phyloP scores from a whole-genome alignment of 1,140 invertebrate genomes.

The Archegozetes longisetosus region DNA sequence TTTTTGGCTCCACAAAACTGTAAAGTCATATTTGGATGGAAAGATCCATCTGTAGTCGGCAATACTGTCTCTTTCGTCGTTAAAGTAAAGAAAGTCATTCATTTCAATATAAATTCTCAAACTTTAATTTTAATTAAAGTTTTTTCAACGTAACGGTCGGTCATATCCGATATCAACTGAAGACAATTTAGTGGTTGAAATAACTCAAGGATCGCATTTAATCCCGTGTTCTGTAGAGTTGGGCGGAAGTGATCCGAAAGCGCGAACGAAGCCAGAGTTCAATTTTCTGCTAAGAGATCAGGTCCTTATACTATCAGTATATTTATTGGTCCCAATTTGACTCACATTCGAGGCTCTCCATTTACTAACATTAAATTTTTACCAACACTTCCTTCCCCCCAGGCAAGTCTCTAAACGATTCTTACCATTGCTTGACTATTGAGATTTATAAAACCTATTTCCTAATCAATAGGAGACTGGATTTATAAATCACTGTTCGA shows the following conservation, averaged over 20 bases:
- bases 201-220: slow-evolving; percentile 61
- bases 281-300: slow-evolving; percentile 75
- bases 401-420: neutral
- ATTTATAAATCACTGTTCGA: slow-evolving; percentile 68
- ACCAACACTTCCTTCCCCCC: slow-evolving; percentile 6
- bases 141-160: slow-evolving; percentile 77
- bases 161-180: slow-evolving; percentile 81
- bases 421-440: slow-evolving; percentile 34
- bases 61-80: slow-evolving; percentile 76
- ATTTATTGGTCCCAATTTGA: slow-evolving; percentile 46
- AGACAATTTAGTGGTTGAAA: slow-evolving; percentile 67
- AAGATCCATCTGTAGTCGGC: slow-evolving; percentile 66
- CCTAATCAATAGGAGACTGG: slow-evolving; percentile 67
- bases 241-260: slow-evolving; percentile 58
- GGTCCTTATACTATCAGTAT: slow-evolving; percentile 73
- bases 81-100: slow-evolving; percentile 34
- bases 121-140: slow-evolving; percentile 32
- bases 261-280: slow-evolving; percentile 66
- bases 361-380: slow-evolving; percentile 29
- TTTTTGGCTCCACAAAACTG: slow-evolving; percentile 73
- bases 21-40: slow-evolving; percentile 65
- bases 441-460: no score
- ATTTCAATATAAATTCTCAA: neutral
- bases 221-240: slow-evolving; percentile 66
- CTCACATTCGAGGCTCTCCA: slow-evolving; percentile 45